Evolutionary conservation across 1,140 invertebrate species (phyloP).

Genomic region (Drosophila ercepeae): DNA sequence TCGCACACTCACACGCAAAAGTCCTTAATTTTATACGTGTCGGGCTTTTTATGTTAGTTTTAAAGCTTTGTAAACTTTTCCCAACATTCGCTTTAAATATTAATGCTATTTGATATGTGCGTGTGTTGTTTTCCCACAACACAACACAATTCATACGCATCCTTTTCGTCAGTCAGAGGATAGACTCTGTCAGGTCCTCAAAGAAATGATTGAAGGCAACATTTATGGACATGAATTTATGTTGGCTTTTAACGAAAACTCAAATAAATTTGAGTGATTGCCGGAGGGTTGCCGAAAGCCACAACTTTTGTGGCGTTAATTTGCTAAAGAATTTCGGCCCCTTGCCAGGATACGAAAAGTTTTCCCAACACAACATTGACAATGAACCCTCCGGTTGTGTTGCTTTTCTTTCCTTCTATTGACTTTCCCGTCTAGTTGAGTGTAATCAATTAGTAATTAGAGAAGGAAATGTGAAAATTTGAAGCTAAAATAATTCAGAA

Average conservation of each 20-base stretch:
- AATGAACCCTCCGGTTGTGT: neutral
- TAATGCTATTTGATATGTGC: constrained; percentile 15
- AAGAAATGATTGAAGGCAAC: constrained; percentile 18
- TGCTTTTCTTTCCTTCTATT: constrained; percentile 1
- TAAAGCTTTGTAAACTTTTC: constrained; percentile 30
- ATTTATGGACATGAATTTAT: constrained; percentile 27
- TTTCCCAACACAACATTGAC: constrained; percentile 2
- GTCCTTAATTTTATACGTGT: constrained; percentile 14
- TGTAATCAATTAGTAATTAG: constrained; percentile 33
- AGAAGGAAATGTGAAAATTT: neutral
- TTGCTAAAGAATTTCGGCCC: constrained; percentile 22
- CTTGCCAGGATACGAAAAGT: constrained; percentile 14
- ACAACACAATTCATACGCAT: constrained; percentile 13
- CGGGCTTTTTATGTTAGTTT: constrained; percentile 24
- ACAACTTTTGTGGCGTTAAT: constrained; percentile 44
- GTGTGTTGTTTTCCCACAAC: neutral
- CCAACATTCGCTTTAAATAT: constrained; percentile 23
- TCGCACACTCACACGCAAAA: constrained; percentile 8
- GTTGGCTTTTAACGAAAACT: constrained; percentile 16
- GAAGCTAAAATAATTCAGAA: neutral
- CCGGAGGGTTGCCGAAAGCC: constrained; percentile 13
- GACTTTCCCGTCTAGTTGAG: neutral
- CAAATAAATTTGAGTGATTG: constrained; percentile 59
- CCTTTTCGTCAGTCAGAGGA: constrained; percentile 18
- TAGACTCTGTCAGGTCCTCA: neutral